Base-by-base conservation (phyloP, 2,113 vertebrate genomes). In the Chaenocephalus aceratus region DNA sequence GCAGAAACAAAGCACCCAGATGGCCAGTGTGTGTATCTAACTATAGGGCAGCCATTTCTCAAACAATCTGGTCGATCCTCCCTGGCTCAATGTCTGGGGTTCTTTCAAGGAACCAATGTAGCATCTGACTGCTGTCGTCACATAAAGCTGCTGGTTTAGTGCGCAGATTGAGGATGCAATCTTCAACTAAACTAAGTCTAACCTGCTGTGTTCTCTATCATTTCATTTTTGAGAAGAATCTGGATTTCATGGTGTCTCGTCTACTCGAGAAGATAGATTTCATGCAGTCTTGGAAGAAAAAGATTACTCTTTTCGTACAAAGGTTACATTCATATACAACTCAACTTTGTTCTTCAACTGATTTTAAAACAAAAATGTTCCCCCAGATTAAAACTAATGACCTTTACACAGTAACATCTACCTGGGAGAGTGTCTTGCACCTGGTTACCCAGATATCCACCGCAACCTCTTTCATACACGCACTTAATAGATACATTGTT, bases 1-100 rank as follows among this genome's bases (percentile, higher is more conserved):
- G 65, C 51, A 67, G 75, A 76, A 74, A 80, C 67, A 69, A 85
- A 82, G 21, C 74, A 51, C 59, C 66, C 90, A 89, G 90, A 89
- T 88, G 91, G 85, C 65, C 75, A 7, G 16, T 80, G 84, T 79
- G 79, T 79, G 79, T 86, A 44, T 85, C 56, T 72, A 62, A 67
- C 77, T 78, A 77, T 72, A 80, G 54, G 13, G 30, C 76, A 66
- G 76, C 78, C 23, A 46, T 62, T 76, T 77, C 75, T 87, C 77
- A 77, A 77, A 79, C 74, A 89, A 53, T 82, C 84, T 82, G 82
- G 49, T 80, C 80, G 62, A 61, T 79, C 84, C 71, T 78, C 36
- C 23, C 54, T 44, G 67, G 62, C 60, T 75, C n/a, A 59, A 72
- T 78, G 51, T 30, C 30, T 30, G 4, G 64, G 58, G 12, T 79